Evolutionary conservation across 2,113 vertebrate species (phyloP).

Genomic region (Paramisgurnus dabryanus): DNA sequence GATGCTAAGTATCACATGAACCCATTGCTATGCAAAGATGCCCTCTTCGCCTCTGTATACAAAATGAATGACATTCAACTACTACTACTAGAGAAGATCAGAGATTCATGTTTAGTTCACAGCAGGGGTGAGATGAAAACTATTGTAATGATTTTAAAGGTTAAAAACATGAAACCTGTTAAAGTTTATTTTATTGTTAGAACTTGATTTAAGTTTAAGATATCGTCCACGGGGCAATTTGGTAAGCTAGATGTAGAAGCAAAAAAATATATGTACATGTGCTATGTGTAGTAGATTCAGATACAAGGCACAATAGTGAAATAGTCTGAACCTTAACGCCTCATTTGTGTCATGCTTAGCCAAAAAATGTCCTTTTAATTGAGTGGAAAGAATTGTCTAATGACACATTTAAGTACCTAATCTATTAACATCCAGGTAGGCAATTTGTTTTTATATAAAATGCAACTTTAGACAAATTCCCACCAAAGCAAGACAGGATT

Average conservation of each 20-base stretch:
- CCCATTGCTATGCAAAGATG: background rate
- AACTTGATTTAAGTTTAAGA: no score
- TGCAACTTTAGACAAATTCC: background rate
- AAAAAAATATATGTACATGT: no score
- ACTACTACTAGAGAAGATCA: background rate
- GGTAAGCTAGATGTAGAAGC: no score
- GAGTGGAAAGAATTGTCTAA: conserved; percentile 26
- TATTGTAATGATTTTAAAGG: background rate
- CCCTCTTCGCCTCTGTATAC: conserved; percentile 30
- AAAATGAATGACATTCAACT: conserved; percentile 7
- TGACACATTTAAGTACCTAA: conserved; percentile 7
- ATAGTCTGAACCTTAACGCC: background rate
- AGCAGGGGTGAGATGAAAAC: background rate
- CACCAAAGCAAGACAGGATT: background rate
- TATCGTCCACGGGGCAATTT: no score
- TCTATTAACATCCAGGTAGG: conserved; percentile 15
- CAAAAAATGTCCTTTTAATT: conserved; percentile 1
- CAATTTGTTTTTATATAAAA: conserved; percentile 23
- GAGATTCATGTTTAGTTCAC: background rate
- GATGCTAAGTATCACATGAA: conserved; percentile 32
- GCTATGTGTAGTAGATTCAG: background rate
- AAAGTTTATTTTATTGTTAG: background rate
- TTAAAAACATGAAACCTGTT: background rate
- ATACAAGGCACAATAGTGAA: background rate
- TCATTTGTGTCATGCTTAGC: background rate